A percentile compares a stretch with the other conserved stretches of the same genome.
Evolutionary conservation across 1,140 invertebrate genomes (phyloP).

Genomic region (Drosophila murphyi): DNA sequence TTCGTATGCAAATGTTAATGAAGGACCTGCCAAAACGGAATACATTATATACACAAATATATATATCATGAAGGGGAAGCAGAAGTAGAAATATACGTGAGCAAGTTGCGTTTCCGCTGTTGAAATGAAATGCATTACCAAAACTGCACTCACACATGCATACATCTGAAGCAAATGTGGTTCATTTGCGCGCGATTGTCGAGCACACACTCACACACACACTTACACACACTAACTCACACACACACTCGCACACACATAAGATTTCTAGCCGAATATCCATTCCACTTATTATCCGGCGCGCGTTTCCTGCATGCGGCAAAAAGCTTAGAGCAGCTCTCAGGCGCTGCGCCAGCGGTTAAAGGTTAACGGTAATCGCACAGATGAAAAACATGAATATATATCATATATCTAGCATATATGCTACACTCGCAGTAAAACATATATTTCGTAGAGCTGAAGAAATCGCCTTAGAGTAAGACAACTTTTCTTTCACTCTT

Average conservation of each 20-base stretch:
- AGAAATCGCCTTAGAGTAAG: too few species aligned
- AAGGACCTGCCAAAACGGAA: conserved; percentile 62
- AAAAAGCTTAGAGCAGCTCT: conserved; percentile 43
- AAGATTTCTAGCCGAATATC: conserved; percentile 60
- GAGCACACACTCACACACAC: conserved; percentile 37
- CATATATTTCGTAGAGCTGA: too few species aligned
- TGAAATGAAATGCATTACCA: conserved; percentile 79
- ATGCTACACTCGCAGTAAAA: too few species aligned
- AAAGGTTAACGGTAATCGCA: conserved; percentile 53
- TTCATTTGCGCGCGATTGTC: conserved; percentile 72
- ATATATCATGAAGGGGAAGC: neutral
- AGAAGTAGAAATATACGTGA: conserved; percentile 27
- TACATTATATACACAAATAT: conserved; percentile 26
- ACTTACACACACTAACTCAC: conserved; percentile 5
- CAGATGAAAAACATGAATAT: too few species aligned
- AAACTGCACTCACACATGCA: conserved; percentile 53
- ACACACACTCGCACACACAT: neutral
- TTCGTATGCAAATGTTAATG: conserved; percentile 76
- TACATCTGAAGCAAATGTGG: conserved; percentile 33
- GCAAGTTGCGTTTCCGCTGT: conserved; percentile 79
- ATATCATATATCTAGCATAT: neutral
- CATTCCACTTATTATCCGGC: conserved; percentile 78
- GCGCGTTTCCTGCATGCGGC: conserved; percentile 57
- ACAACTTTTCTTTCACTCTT: too few species aligned
- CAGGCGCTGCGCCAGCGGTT: conserved; percentile 14